Evolutionary conservation across 2,888 invertebrate species (phyloP).

Genomic region (Urechis unicinctus): DNA sequence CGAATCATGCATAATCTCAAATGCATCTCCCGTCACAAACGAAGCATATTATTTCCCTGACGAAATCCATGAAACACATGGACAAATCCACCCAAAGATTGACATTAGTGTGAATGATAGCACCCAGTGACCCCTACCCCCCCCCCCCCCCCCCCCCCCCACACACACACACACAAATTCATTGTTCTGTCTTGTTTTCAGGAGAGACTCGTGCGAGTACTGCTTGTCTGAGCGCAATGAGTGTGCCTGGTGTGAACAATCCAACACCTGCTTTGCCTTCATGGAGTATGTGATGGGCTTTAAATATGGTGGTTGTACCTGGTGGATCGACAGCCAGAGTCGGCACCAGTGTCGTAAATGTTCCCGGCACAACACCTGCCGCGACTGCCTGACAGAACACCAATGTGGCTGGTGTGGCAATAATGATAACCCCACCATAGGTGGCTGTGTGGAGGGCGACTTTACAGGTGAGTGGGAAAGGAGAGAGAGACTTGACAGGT

Average conservation of each 20-base stretch:
- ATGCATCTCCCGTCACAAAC: no score
- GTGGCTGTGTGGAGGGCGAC: slow-evolving; percentile 53
- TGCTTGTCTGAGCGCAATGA: slow-evolving; percentile 80
- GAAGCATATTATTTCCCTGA: no score
- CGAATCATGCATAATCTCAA: no score
- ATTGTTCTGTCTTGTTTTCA: no score
- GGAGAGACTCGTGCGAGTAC: slow-evolving; percentile 31
- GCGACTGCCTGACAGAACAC: slow-evolving; percentile 67
- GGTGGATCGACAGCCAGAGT: slow-evolving; percentile 71
- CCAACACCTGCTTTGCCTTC: slow-evolving; percentile 83
- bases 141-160: no score
- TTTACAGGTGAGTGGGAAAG: slow-evolving; percentile 33
- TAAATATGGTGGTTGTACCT: slow-evolving; percentile 85
- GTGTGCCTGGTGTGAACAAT: slow-evolving; percentile 94
- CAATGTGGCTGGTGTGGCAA: slow-evolving; percentile 95
- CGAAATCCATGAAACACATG: no score
- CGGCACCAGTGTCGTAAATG: slow-evolving; percentile 38
- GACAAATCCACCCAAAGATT: no score
- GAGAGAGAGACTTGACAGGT: no score
- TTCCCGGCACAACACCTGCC: slow-evolving; percentile 32
- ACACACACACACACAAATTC: no score
- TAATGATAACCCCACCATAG: slow-evolving; percentile 78
- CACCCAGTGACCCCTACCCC: no score
- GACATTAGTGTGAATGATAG: no score
- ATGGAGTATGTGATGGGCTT: slow-evolving; percentile 52